phyloP scores from a whole-genome alignment of 1,140 invertebrate species.

The Drosophila arizonae region DNA sequence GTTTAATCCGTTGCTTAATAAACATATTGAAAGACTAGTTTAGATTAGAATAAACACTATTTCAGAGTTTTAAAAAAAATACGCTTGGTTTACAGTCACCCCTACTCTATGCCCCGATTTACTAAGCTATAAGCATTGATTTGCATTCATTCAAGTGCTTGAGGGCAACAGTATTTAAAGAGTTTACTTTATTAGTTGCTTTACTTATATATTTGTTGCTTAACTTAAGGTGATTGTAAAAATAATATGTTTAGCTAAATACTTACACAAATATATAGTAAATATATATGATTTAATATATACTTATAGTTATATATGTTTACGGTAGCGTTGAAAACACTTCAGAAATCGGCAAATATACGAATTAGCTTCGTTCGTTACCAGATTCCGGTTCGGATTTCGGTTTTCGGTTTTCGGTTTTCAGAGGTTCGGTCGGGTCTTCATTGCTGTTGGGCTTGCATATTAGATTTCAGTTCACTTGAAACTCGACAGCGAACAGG shows the following conservation, averaged over 20 bases:
- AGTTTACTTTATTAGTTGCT: neutral
- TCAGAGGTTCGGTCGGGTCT: constrained; percentile 28
- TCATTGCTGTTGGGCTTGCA: constrained; percentile 53
- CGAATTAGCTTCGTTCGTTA: constrained; percentile 1
- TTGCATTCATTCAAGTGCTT: neutral
- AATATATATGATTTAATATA: constrained; percentile 1
- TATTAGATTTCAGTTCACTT: constrained; percentile 71
- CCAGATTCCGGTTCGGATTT: constrained; percentile 26
- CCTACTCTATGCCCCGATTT: neutral
- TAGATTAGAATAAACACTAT: neutral
- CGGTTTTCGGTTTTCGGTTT: constrained; percentile 28
- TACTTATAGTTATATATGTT: neutral
- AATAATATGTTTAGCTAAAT: neutral
- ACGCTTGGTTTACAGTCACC: neutral
- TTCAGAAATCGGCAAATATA: neutral
- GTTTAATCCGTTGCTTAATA: too few species aligned
- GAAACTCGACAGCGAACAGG: constrained; percentile 67
- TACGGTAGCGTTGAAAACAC: neutral
- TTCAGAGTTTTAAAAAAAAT: neutral
- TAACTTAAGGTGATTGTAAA: too few species aligned
- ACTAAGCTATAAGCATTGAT: neutral
- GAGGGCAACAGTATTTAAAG: neutral
- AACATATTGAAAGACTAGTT: too few species aligned
- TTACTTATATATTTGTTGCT: neutral
- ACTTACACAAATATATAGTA: neutral